phyloP scores from a whole-genome alignment of 2,888 invertebrate genomes.

The Rhyacophila evoluta region DNA sequence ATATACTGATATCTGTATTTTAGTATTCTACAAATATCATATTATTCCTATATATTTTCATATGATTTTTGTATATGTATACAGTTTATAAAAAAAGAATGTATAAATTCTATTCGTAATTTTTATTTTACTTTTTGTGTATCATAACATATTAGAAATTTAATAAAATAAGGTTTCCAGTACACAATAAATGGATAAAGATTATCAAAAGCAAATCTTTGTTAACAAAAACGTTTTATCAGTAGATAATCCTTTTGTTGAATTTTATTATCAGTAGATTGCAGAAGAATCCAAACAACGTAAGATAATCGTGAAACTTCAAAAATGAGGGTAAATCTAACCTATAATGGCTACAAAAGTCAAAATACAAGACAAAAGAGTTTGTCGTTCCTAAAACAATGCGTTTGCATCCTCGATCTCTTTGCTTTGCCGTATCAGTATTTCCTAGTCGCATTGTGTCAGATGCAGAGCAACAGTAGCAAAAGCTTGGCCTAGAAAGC shows the following conservation, averaged over 20 bases:
- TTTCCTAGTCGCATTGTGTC: constrained; percentile 1
- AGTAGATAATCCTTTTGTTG: not conserved
- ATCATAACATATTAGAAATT: too few relatives aligned
- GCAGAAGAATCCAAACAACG: not conserved
- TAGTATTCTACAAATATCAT: too few relatives aligned
- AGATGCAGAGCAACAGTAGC: not conserved
- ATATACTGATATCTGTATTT: too few relatives aligned
- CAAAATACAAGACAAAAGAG: not conserved
- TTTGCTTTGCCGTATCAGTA: not conserved
- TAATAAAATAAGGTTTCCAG: too few relatives aligned
- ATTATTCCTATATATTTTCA: too few relatives aligned
- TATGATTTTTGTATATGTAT: too few relatives aligned
- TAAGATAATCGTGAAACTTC: not conserved
- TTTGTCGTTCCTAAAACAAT: not conserved
- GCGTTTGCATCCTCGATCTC: constrained; percentile 12
- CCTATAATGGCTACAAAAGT: constrained; percentile 9
- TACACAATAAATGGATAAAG: not conserved
- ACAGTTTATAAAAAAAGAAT: too few relatives aligned
- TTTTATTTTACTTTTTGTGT: too few relatives aligned
- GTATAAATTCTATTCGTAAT: too few relatives aligned
- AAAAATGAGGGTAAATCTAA: not conserved
- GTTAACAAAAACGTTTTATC: constrained; percentile 12
- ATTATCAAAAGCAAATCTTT: not conserved
- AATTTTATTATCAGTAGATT: not conserved
- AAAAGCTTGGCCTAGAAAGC: constrained; percentile 14